Evolutionary conservation across 2,797 vertebrate genomes (phyloP), one percentile per base, ranked within the genome.

Genomic region (Loris lydekkerianus): DNA sequence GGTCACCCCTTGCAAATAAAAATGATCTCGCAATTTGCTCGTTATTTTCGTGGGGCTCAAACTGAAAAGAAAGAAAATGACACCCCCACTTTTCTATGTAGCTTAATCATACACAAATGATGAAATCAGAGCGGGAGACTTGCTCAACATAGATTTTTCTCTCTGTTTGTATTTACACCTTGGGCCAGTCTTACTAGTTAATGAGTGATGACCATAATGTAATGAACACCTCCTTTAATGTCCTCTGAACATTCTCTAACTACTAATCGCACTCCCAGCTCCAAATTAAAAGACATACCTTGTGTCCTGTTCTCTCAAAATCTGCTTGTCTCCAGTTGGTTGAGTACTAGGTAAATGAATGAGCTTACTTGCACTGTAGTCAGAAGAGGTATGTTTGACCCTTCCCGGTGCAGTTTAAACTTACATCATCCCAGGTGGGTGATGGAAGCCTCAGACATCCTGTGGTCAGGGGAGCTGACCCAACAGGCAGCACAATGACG

Each of bases 51-150:
- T 21, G 49, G 37, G 17, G n/a, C 40, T 72, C 34, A 84, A 58
- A 34, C 3, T 65, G 83, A 92, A 93, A 58, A 80, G 46, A 92
- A 82, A 82, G 63, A 87, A 72, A 60, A 29, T 11, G 61, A 92
- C 60, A 77, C 56, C 5, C 15, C 21, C 9, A 31, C 13, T 29
- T 21, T 40, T 40, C 63, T 78, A 63, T 53, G 73, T 87, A 49
- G 60, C 9, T 89, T 49, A 76, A 53, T 65, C 49, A 10, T 75
- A 40, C 27, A 18, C 31, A 81, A 69, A 82, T 7, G 23, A 8
- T 29, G 49, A 25, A 8, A 11, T 81, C 1, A 10, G 40, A 31
- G 2, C 10, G 0, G 18, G 60, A 8, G 25, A 43, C 18, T 31
- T 60, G 31, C 10, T 86, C 23, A 23, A n/a, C 77, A 81, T 53